A percentile compares a stretch with the other conserved stretches of the same genome.
Conservation (phyloP, 2,113 vertebrate species). For the Sinocyclocheilus grahami region DNA sequence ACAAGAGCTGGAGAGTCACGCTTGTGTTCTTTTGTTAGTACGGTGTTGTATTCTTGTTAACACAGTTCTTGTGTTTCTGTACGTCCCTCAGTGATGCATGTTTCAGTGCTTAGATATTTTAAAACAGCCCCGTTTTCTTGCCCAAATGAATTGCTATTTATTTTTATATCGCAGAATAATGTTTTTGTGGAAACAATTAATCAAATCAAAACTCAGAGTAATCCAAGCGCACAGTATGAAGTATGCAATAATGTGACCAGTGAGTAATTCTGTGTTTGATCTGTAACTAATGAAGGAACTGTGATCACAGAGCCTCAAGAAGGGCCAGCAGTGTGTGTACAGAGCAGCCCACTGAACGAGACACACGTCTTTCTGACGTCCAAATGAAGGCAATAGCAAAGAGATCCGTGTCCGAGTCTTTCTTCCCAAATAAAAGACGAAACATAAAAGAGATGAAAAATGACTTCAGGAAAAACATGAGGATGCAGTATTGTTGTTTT, state of each 20-base stretch:
- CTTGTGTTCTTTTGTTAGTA: not conserved
- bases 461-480: not conserved
- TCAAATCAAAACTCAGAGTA: conserved; percentile 19
- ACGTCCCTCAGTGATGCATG: conserved; percentile 41
- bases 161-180: conserved; percentile 61
- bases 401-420: conserved; percentile 57
- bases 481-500: not conserved
- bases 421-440: conserved; percentile 11
- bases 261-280: conserved; percentile 43
- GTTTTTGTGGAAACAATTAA: conserved; percentile 56
- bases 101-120: conserved; percentile 40
- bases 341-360: conserved; percentile 70
- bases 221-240: conserved; percentile 59
- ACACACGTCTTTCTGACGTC: conserved; percentile 63
- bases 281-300: conserved; percentile 56
- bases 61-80: conserved; percentile 1
- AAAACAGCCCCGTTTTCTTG: conserved; percentile 51
- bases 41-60: not conserved
- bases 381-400: conserved; percentile 75
- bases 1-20: not conserved
- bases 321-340: conserved; percentile 74
- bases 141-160: conserved; percentile 63
- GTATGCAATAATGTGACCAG: conserved; percentile 70
- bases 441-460: not conserved
- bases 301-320: conserved; percentile 61